Base-by-base conservation (phyloP, 2,797 vertebrate genomes). In the Channallabes apus region DNA sequence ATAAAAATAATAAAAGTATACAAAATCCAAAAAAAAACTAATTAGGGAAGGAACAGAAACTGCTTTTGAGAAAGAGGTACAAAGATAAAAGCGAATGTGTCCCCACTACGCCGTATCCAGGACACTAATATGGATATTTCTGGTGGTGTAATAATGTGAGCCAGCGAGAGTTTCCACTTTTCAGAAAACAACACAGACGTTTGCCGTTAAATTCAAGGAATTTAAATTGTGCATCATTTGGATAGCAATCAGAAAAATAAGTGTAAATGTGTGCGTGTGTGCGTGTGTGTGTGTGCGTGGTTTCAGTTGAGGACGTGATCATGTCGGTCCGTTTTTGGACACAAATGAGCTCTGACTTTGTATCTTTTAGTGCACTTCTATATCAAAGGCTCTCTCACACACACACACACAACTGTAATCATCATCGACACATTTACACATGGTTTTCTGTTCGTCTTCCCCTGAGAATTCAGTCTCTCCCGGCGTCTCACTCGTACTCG, bases 401-500 rank as follows among this genome's bases (percentile, higher is more conserved):
- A 22, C 29, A 24, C 7, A 4, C 82, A 56, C n/a, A 6, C 82
- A n/a, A 27, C 29, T 18, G 61, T 12, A 54, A 62, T n/a, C 51
- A 20, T 71, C 38, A 35, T 12, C 0, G 18, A 15, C 67, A 72
- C 12, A 12, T 72, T 64, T n/a, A 85, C 64, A 76, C 64, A 84
- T 18, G 27, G 17, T 58, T 75, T 51, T 68, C 64, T 59, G 11
- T 32, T 65, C 0, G 18, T 35, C 71, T 56, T 58, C 51, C 65
- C 65, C 80, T 67, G 67, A 75, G 29, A 64, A 12, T 64, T 54
- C 35, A n/a, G 61, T 56, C 68, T 69, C 29, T 76, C 75, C 22
- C 35, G 7, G 76, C 64, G 1, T 83, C 56, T 96, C 94, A 97
- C 93, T 97, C 97, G 0, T 96, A 96, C 90, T 96, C 96, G 0